A percentile compares a stretch with the other conserved stretches of the same genome.
Evolutionary conservation across 2,797 vertebrate genomes (phyloP).

Genomic region (Muraenolepis orangiensis): DNA sequence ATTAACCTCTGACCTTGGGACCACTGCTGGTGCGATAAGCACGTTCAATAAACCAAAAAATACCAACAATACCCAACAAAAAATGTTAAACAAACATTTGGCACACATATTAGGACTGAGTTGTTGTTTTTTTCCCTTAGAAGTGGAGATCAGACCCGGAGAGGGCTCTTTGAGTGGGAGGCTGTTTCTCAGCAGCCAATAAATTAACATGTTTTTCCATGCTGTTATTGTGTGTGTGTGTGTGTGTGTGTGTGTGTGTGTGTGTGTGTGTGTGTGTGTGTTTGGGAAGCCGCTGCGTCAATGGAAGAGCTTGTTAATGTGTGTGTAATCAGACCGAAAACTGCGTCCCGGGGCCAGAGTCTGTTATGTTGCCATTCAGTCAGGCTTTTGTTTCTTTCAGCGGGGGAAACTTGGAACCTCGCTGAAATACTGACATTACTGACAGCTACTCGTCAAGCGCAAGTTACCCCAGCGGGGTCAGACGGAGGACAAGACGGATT

Average conservation of each 20-base stretch:
- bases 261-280: no score
- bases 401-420: not conserved
- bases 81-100: not conserved
- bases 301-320: constrained; percentile 46
- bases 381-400: not conserved
- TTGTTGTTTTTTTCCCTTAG: not conserved
- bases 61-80: no score
- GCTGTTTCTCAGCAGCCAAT: constrained; percentile 42
- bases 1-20: constrained; percentile 50
- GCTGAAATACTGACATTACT: not conserved
- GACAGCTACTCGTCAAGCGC: not conserved
- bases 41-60: not conserved
- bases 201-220: constrained; percentile 61
- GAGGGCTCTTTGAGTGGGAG: constrained; percentile 17
- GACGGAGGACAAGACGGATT: not conserved
- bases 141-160: constrained; percentile 3
- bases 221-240: constrained; percentile 41
- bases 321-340: not conserved
- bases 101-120: not conserved
- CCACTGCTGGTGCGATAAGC: not conserved
- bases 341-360: not conserved
- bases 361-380: not conserved
- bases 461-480: not conserved
- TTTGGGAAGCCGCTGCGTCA: constrained; percentile 35
- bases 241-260: constrained; percentile 29